These are phyloP conservation scores for Podarcis lilfordi DNA, from an alignment of 2,797 vertebrate genomes.

Conservation along the genomic window DNA sequence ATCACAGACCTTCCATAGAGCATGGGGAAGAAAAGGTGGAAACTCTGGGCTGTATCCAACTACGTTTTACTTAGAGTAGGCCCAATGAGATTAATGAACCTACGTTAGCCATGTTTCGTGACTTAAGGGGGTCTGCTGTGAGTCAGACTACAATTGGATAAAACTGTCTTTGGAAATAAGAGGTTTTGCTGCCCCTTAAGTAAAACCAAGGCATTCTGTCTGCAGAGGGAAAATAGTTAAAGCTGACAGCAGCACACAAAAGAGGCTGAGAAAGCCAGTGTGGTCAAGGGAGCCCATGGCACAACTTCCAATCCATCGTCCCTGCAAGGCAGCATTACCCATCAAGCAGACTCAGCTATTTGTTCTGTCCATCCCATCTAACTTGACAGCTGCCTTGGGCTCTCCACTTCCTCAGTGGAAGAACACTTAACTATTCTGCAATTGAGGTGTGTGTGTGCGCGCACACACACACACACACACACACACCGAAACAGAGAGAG, in stretches of 20 bases:
- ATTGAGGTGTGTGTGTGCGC: conserved; percentile 39
- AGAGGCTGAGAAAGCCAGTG: not conserved
- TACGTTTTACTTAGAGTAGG: too few species aligned
- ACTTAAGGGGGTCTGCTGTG: not conserved
- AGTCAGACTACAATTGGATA: too few species aligned
- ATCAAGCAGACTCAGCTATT: not conserved
- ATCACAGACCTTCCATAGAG: not conserved
- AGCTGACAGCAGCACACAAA: not conserved
- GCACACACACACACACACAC: conserved; percentile 8
- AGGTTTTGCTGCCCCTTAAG: not conserved
- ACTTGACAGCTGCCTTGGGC: conserved; percentile 45
- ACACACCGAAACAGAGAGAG: not conserved
- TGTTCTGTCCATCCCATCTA: not conserved
- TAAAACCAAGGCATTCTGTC: not conserved
- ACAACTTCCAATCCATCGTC: not conserved
- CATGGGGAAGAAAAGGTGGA: not conserved
- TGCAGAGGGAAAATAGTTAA: not conserved
- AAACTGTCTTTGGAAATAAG: not conserved
- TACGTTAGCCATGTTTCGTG: not conserved
- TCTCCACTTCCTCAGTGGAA: conserved; percentile 16
- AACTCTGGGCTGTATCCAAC: not conserved
- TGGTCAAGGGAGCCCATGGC: not conserved
- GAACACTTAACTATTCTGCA: conserved; percentile 45
- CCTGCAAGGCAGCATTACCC: not conserved
- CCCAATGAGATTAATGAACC: too few species aligned